These are phyloP conservation scores for Scophthalmus maximus DNA, from an alignment of 2,113 vertebrate genomes.

Conservation along the genomic window DNA sequence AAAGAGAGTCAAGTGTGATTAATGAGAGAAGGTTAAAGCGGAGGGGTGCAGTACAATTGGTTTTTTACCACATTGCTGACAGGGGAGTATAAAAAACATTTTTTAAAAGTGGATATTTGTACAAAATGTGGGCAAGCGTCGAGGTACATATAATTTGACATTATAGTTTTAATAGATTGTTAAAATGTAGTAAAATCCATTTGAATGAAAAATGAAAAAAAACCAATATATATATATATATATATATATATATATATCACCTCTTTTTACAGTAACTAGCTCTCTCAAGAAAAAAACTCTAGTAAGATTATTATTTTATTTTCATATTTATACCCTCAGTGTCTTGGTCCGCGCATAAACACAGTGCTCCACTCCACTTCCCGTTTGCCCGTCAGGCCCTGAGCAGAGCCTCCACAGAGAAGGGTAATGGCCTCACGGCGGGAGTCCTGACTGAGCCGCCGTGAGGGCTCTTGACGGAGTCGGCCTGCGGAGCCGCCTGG, in stretches of 20 bases:
- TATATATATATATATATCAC: conserved; percentile 2
- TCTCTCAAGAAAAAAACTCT: no score
- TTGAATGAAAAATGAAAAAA: conserved; percentile 26
- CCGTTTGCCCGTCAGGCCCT: conserved; percentile 72
- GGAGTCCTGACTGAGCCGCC: conserved; percentile 66
- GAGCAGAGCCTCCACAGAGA: conserved; percentile 82
- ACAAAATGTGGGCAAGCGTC: conserved; percentile 15
- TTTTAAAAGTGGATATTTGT: conserved; percentile 1
- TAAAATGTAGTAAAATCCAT: conserved; percentile 51
- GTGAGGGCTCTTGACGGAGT: conserved; percentile 64
- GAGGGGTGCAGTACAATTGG: neutral
- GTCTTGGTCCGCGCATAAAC: conserved; percentile 32
- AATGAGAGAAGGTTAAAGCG: conserved; percentile 14
- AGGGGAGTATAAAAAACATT: conserved; percentile 7
- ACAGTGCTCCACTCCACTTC: conserved; percentile 41
- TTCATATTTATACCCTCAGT: conserved; percentile 19
- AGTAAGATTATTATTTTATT: no score
- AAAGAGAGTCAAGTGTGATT: conserved; percentile 33
- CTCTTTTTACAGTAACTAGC: conserved; percentile 1
- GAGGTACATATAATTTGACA: conserved; percentile 14
- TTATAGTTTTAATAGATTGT: conserved; percentile 12
- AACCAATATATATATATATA: neutral
- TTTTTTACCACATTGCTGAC: conserved; percentile 22
- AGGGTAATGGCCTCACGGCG: conserved; percentile 72
- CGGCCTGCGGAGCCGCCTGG: conserved; percentile 21